phyloP scores from a whole-genome alignment of 1,140 invertebrate species.

The Trichonephila clavata region DNA sequence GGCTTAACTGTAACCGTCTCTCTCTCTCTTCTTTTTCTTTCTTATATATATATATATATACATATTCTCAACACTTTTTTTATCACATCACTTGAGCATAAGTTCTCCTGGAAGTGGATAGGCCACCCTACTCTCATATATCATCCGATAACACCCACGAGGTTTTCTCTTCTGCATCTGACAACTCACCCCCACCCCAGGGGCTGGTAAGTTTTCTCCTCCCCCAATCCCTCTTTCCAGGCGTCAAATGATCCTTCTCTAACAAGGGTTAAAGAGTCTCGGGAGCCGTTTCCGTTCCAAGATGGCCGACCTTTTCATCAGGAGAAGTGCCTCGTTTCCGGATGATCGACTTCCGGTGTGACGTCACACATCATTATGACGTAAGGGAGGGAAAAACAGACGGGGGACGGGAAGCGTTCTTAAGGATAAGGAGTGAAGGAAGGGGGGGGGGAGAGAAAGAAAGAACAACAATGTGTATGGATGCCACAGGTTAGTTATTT shows the following conservation, averaged over 20 bases:
- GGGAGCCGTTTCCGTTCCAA: slow-evolving; percentile 45
- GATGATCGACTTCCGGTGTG: slow-evolving; percentile 71
- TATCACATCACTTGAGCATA: background rate
- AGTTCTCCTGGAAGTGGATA: background rate
- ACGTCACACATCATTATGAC: slow-evolving; percentile 57
- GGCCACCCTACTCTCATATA: background rate
- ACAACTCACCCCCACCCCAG: background rate
- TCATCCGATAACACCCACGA: slow-evolving; percentile 37
- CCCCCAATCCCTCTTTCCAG: background rate
- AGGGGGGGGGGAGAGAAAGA: background rate
- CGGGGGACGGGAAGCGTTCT: background rate
- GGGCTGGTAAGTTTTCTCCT: background rate
- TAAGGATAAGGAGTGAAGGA: background rate
- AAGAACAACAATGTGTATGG: background rate
- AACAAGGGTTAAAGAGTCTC: slow-evolving; percentile 61
- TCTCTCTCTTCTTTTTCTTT: too few relatives aligned
- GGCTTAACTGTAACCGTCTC: too few relatives aligned
- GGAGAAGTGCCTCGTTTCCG: slow-evolving; percentile 71
- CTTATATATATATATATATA: background rate
- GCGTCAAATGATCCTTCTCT: slow-evolving; percentile 63
- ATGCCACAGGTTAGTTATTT: slow-evolving; percentile 26
- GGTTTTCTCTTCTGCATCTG: slow-evolving; percentile 16
- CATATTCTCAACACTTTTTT: background rate
- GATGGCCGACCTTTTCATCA: slow-evolving; percentile 68
- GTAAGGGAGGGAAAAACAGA: background rate